Conservation (phyloP, 2,113 vertebrate genomes). For the Menidia beryllina region DNA sequence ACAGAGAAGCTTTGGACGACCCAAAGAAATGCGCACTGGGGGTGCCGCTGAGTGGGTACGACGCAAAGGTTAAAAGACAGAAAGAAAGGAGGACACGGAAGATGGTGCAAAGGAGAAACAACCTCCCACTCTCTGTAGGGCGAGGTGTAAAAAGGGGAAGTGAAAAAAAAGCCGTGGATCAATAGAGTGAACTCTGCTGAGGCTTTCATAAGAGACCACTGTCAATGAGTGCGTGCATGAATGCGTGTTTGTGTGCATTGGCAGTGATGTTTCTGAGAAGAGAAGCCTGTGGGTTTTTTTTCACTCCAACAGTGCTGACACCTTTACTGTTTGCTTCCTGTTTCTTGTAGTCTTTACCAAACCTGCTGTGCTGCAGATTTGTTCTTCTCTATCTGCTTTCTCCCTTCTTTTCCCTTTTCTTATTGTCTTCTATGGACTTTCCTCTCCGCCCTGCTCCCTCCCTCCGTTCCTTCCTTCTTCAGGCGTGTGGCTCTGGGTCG, state of each 20-base stretch:
- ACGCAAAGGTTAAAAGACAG: constrained; percentile 62
- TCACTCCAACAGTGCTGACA: constrained; percentile 26
- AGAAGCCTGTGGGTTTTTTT: not conserved
- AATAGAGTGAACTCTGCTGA: constrained; percentile 45
- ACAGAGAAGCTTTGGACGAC: constrained; percentile 39
- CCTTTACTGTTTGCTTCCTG: constrained; percentile 42
- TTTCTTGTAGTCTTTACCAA: constrained; percentile 33
- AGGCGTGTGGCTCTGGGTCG: constrained; percentile 97
- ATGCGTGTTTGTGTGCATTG: constrained; percentile 21
- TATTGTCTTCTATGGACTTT: constrained; percentile 9
- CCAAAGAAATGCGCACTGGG: constrained; percentile 42
- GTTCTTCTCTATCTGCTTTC: constrained; percentile 41
- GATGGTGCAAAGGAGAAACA: constrained; percentile 38
- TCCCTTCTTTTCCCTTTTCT: constrained; percentile 23
- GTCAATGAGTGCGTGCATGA: constrained; percentile 23
- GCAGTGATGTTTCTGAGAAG: constrained; percentile 19
- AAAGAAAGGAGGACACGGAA: constrained; percentile 14
- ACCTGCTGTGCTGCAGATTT: constrained; percentile 30
- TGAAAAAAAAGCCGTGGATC: constrained; percentile 47
- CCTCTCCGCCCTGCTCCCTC: constrained; percentile 19
- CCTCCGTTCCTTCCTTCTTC: constrained; percentile 49
- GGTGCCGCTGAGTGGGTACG: constrained; percentile 34
- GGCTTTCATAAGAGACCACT: constrained; percentile 44
- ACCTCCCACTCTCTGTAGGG: constrained; percentile 34
- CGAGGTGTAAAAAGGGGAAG: constrained; percentile 58